Evolutionary conservation across 2,113 vertebrate genomes (phyloP), one percentile per base, ranked within the genome.

Genomic region (Ornithorhynchus anatinus): DNA sequence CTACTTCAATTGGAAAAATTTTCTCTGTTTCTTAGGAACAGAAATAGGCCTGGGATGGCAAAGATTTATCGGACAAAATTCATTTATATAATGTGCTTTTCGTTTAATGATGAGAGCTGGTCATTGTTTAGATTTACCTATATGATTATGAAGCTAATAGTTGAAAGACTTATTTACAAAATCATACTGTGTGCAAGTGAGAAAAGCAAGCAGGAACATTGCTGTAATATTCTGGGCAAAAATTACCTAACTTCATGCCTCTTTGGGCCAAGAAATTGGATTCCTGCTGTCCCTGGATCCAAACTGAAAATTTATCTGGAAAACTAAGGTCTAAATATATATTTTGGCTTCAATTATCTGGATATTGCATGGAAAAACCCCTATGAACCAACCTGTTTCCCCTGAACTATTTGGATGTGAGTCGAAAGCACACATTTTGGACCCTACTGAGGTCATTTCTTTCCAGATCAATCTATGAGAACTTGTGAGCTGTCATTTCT

Each of bases 21-120:
- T 45, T 39, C 45, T 76, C 22, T 36, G 61, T 68, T 75, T 73
- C 44, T 47, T 43, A 66, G 75, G 42, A 81, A 65, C 37, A 73
- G 62, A 44, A 72, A 68, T 35, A 38, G 35, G 80, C 44, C 66
- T 11, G 20, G 51, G 37, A 35, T 27, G 61, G 31, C 75, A 52
- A 74, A 68, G 44, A 43, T 54, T 72, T 56, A 60, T 27, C 36
- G 37, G 44, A 1, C 43, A 48, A 36, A 20, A 65, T 61, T 45
- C 25, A 23, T 20, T 17, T 11, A 38, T 33, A 51, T 42, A 37
- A 43, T 10, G 56, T 51, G 65, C 37, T 58, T 68, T 56, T n/a
- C n/a, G n/a, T n/a, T n/a, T n/a, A n/a, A n/a, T n/a, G n/a, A n/a
- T n/a, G n/a, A n/a, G n/a, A n/a, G n/a, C n/a, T n/a, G n/a, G n/a